Evolutionary conservation across 2,797 vertebrate genomes (phyloP).

Genomic region (Microctenopoma lineatum): DNA sequence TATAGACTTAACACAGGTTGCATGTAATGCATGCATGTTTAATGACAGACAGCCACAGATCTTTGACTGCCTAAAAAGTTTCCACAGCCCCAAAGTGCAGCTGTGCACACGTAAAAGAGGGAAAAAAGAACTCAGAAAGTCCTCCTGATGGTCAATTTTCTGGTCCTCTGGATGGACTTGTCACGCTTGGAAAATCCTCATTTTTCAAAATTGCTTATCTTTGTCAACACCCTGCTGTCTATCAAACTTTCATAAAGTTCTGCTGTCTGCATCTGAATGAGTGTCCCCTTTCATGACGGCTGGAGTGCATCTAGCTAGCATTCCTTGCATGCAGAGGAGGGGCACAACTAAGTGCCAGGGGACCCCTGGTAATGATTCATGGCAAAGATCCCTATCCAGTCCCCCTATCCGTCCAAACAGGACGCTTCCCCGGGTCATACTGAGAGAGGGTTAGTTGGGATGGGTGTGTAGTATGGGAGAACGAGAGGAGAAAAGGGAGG

Average conservation of each 20-base stretch:
- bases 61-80: slow-evolving; percentile 67
- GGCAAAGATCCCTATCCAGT: slow-evolving; percentile 70
- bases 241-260: slow-evolving; percentile 66
- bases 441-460: slow-evolving; percentile 18
- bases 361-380: slow-evolving; percentile 76
- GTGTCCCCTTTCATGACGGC: slow-evolving; percentile 62
- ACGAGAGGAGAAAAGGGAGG: slow-evolving; percentile 1
- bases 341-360: slow-evolving; percentile 69
- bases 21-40: slow-evolving; percentile 43
- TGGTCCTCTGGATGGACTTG: slow-evolving; percentile 42
- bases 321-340: slow-evolving; percentile 76
- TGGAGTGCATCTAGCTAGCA: slow-evolving; percentile 63
- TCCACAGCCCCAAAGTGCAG: slow-evolving; percentile 69
- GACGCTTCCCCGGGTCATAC: slow-evolving; percentile 43
- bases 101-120: slow-evolving; percentile 73
- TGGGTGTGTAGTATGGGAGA: slow-evolving; percentile 30
- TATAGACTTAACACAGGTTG: slow-evolving; percentile 39
- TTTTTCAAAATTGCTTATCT: slow-evolving; percentile 50
- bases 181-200: slow-evolving; percentile 49
- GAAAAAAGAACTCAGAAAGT: slow-evolving; percentile 39
- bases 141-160: slow-evolving; percentile 53
- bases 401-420: slow-evolving; percentile 52
- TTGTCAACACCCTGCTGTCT: slow-evolving; percentile 55
- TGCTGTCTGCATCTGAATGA: slow-evolving; percentile 66
- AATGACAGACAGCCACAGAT: slow-evolving; percentile 52